Evolutionary conservation across 2,888 invertebrate genomes (phyloP).

Genomic region (Gonocerus acuteangulatus): DNA sequence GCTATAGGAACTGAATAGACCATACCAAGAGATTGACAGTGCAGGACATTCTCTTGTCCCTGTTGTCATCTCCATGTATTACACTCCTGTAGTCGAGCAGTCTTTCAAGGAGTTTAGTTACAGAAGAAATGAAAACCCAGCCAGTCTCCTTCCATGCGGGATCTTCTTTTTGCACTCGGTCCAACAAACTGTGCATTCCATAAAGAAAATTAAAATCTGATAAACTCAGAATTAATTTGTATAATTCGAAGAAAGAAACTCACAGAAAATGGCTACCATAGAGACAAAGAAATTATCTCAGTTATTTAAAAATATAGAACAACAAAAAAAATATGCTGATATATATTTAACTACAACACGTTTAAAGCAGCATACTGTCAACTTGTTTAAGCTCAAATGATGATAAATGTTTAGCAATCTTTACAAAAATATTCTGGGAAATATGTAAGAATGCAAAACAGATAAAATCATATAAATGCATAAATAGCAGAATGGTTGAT

Average conservation of each 20-base stretch:
- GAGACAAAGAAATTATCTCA: neutral
- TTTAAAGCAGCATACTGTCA: too few relatives aligned
- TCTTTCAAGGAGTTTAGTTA: conserved; percentile 78
- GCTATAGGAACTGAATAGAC: too few relatives aligned
- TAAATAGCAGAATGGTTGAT: too few relatives aligned
- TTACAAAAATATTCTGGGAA: too few relatives aligned
- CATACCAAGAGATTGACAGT: conserved; percentile 84
- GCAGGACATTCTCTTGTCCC: conserved; percentile 92
- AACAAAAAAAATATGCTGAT: too few relatives aligned
- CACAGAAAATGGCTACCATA: neutral
- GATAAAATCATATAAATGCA: too few relatives aligned
- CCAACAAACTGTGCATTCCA: conserved; percentile 64
- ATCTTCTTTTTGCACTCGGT: conserved; percentile 73
- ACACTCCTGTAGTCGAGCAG: conserved; percentile 90
- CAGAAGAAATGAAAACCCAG: conserved; percentile 83
- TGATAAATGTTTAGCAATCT: too few relatives aligned
- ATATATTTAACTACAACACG: too few relatives aligned
- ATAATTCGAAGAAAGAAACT: neutral
- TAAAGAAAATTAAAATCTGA: too few relatives aligned
- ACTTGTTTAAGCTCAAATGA: too few relatives aligned
- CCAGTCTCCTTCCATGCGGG: conserved; percentile 89
- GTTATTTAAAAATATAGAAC: neutral
- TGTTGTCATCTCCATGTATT: conserved; percentile 89
- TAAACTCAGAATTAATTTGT: too few relatives aligned
- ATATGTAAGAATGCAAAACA: too few relatives aligned